Evolutionary conservation across 1,140 invertebrate genomes (phyloP), one percentile per base, ranked within the genome.

Genomic region (Drosophila setifemur): DNA sequence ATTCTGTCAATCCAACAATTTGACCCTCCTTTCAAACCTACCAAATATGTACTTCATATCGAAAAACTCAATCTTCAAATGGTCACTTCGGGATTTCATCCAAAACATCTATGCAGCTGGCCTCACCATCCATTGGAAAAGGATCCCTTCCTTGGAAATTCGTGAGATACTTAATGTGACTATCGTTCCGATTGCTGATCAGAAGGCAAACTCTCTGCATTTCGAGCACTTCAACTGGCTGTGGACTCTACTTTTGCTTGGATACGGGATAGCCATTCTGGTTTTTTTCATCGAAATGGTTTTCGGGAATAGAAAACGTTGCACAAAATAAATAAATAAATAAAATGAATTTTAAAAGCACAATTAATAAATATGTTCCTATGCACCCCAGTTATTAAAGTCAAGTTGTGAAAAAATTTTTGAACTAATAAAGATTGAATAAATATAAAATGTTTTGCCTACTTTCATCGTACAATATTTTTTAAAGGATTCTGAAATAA

Each of bases 1-100:
- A 1, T 16, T 64, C 1, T 68, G 66, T 31, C 28, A 19, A 19
- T 16, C 5, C 5, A 0, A 4, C n/a, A 42, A 45, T 4, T 12
- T 69, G 3, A n/a, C 28, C 4, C 0, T 64, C 2, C 5, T 39
- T 2, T 21, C 18, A 4, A 12, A 29, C 9, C 4, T 39, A 6
- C 25, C 28, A 3, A 6, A 21, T 3, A 39, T 63, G 26, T 33
- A 16, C 16, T 11, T n/a, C 1, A 4, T 75, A 1, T 3, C 18
- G 5, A 4, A 11, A 0, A 31, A 68, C 25, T 75, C 71, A 0
- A 3, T 75, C 1, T 75, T 37, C n/a, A n/a, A n/a, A n/a, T n/a
- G n/a, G n/a, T n/a, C n/a, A n/a, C n/a, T n/a, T n/a, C n/a, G n/a
- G n/a, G n/a, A n/a, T n/a, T n/a, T n/a, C n/a, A n/a, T n/a, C n/a